Evolutionary conservation across 2,888 invertebrate genomes (phyloP).

Genomic region (Alentia gelatinosa): DNA sequence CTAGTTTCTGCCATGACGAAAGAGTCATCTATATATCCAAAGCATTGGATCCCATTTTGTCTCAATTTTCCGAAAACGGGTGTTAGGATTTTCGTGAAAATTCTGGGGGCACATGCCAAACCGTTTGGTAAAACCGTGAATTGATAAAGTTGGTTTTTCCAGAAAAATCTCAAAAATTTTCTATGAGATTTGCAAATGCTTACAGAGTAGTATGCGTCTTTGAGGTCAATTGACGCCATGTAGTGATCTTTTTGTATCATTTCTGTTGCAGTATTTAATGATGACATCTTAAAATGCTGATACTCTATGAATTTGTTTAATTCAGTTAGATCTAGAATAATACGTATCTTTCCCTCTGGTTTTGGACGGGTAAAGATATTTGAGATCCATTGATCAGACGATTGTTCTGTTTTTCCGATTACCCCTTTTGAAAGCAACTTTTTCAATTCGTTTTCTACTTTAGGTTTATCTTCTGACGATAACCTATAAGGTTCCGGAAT

Average conservation of each 20-base stretch:
- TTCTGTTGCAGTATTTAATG: neutral
- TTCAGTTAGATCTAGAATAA: neutral
- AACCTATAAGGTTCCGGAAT: too few relatives aligned
- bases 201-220: neutral
- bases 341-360: neutral
- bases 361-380: neutral
- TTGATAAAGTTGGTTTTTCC: neutral
- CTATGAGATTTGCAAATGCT: neutral
- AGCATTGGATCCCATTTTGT: neutral
- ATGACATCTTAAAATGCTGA: conserved; percentile 11
- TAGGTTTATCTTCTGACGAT: too few relatives aligned
- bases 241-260: neutral
- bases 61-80: neutral
- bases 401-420: neutral
- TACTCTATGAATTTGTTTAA: neutral
- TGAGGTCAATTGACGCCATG: neutral
- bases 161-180: neutral
- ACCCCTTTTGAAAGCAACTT: too few relatives aligned
- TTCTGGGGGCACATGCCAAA: neutral
- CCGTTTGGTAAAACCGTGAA: neutral
- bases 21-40: neutral
- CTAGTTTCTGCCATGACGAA: neutral
- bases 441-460: too few relatives aligned
- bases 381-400: neutral
- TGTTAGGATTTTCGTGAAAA: neutral